A percentile compares a stretch with the other conserved stretches of the same genome.
Evolutionary conservation across 1,140 invertebrate genomes (phyloP).

Genomic region (Drosophila rufa): DNA sequence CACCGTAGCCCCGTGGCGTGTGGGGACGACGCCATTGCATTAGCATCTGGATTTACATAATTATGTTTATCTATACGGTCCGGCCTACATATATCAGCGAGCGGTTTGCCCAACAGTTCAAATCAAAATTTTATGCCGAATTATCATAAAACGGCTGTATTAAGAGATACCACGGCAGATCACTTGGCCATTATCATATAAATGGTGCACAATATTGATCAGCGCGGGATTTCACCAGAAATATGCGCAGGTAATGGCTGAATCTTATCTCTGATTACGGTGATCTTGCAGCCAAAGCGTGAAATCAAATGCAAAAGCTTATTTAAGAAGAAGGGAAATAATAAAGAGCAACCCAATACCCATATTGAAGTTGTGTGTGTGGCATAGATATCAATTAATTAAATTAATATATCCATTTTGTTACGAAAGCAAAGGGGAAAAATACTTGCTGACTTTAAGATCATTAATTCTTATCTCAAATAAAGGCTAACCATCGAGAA

Average conservation of each 20-base stretch:
- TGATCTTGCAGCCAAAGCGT: slow-evolving; percentile 17
- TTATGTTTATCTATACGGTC: slow-evolving; percentile 67
- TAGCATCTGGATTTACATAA: slow-evolving; percentile 75
- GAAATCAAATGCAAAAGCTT: slow-evolving; percentile 36
- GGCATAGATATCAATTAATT: not conserved
- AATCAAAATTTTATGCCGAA: slow-evolving; percentile 39
- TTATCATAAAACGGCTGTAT: slow-evolving; percentile 58
- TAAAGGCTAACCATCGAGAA: slow-evolving; percentile 14
- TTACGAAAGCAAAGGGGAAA: too few relatives aligned
- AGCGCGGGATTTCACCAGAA: slow-evolving; percentile 29
- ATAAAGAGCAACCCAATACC: slow-evolving; percentile 25
- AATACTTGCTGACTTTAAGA: not conserved
- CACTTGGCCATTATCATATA: slow-evolving; percentile 45
- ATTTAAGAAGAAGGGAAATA: slow-evolving; percentile 18
- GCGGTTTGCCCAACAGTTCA: slow-evolving; percentile 31
- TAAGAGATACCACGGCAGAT: slow-evolving; percentile 39
- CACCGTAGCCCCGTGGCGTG: slow-evolving; percentile 24
- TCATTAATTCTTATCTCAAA: slow-evolving; percentile 14
- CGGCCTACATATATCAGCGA: slow-evolving; percentile 56
- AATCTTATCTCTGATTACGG: slow-evolving; percentile 36
- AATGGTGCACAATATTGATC: slow-evolving; percentile 50
- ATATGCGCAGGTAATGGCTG: slow-evolving; percentile 32
- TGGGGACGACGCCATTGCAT: slow-evolving; percentile 67
- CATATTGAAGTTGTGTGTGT: not conserved
- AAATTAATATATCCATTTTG: not conserved